These are phyloP conservation scores for Semicossyphus pulcher DNA, from an alignment of 2,113 vertebrate species.

Conservation along the genomic window DNA sequence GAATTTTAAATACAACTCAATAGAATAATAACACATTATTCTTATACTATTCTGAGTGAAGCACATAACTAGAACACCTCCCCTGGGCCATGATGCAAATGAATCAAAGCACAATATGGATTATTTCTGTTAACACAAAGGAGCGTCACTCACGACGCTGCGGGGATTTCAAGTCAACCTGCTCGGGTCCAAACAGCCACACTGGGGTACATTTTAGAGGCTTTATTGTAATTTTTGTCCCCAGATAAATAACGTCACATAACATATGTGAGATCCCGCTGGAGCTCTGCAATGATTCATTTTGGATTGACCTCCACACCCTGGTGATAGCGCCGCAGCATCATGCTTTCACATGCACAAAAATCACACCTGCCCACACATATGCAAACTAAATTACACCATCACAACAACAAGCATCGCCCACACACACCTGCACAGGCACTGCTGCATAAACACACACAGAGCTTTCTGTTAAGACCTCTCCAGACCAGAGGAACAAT, in stretches of 20 bases:
- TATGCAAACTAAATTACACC: slow-evolving; percentile 62
- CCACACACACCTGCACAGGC: slow-evolving; percentile 27
- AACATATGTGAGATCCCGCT: neutral
- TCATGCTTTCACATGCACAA: slow-evolving; percentile 33
- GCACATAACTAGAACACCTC: slow-evolving; percentile 36
- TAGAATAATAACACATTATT: slow-evolving; percentile 5
- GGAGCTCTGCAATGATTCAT: slow-evolving; percentile 10
- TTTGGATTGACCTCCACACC: slow-evolving; percentile 45
- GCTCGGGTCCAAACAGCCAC: neutral
- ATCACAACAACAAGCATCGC: slow-evolving; percentile 53
- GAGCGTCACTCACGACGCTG: neutral
- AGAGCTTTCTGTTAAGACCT: slow-evolving; percentile 1
- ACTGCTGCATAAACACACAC: neutral
- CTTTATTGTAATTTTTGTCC: neutral
- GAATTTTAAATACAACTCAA: too few species aligned
- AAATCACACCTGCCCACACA: slow-evolving; percentile 73
- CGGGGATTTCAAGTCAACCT: slow-evolving; percentile 5
- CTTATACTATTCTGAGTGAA: slow-evolving; percentile 22
- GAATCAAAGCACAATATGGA: slow-evolving; percentile 38
- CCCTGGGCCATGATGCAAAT: slow-evolving; percentile 33
- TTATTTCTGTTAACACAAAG: slow-evolving; percentile 26
- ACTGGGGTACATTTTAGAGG: neutral
- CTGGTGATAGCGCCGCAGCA: slow-evolving; percentile 21
- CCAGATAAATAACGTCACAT: slow-evolving; percentile 9
- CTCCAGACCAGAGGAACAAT: slow-evolving; percentile 54